phyloP scores from a whole-genome alignment of 2,113 vertebrate genomes.

The Tyto alba region DNA sequence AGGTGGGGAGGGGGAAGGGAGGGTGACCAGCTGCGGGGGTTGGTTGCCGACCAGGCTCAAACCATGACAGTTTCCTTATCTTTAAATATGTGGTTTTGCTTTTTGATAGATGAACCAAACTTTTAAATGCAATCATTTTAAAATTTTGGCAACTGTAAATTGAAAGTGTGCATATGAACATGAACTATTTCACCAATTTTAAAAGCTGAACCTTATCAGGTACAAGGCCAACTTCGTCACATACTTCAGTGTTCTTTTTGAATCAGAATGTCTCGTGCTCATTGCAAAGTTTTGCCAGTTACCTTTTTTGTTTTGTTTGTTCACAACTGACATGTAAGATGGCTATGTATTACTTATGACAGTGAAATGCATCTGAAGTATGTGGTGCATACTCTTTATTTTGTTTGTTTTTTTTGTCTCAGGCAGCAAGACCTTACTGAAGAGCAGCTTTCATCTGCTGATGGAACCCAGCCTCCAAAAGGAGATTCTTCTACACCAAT shows the following conservation, averaged over 20 bases:
- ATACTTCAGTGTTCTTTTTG: background rate
- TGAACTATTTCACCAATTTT: background rate
- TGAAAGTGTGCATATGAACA: background rate
- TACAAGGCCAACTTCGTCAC: background rate
- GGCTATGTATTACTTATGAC: background rate
- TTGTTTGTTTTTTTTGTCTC: background rate
- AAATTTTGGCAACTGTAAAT: background rate
- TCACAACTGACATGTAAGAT: background rate
- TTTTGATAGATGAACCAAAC: background rate
- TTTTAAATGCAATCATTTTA: background rate
- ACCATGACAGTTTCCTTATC: no score
- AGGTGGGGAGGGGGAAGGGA: no score
- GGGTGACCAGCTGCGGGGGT: no score
- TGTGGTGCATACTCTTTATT: background rate
- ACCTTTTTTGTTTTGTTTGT: background rate
- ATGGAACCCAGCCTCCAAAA: slow-evolving; percentile 15
- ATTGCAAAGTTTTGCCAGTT: background rate
- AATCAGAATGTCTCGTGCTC: background rate
- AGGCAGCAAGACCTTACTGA: slow-evolving; percentile 66
- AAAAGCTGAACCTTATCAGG: background rate
- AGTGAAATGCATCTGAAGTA: background rate
- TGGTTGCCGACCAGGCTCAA: no score
- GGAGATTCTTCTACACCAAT: slow-evolving; percentile 11
- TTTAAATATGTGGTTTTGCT: background rate
- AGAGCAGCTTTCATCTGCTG: background rate